Evolutionary conservation across 2,888 invertebrate genomes (phyloP), one percentile per base, ranked within the genome.

Genomic region (Chaitophorus viminalis): DNA sequence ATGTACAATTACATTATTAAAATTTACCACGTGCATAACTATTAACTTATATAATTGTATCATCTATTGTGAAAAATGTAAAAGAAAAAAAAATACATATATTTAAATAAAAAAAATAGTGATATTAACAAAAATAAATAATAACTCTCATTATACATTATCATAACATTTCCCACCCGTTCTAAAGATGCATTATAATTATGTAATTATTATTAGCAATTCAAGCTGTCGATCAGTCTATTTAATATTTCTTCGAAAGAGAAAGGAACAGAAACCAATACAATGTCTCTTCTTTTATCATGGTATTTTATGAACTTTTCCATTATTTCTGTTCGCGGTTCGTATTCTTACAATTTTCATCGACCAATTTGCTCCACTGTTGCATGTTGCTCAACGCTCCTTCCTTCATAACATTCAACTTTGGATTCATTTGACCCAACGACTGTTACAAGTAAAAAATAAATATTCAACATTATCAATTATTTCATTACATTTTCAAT

Each of bases 371-470:
- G 82, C 92, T 91, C 93, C 93, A 93, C 81, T 92, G 91, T 9
- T 90, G 91, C 90, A 92, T 91, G 90, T 93, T 93, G 25, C 91
- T 91, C 75, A 91, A 72, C 3, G 93, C 92, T 11, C 92, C 92
- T 85, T 92, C 92, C 74, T 92, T 90, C 92, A 93, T 92, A 11
- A 91, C 91, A 85, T 91, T 90, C 89, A 93, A 91, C 83, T 91
- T 90, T 0, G 91, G 91, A 90, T 93, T 92, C 91, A 93, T 91
- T 89, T 91, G 91, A 0, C 91, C 91, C 89, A 93, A 90, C 11
- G 91, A 91, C 93, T 93, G 91, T 77, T 90, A 90, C 85, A 84
- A 88, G 74, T 74, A 18, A 17, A 17, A 9, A 17, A 70, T 74
- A 5, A 21, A n/a, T 18, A 81, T 18, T 4, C 11, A n/a, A 14